Conservation (phyloP, 2,797 vertebrate genomes). For the Neosilurus mollespiculum region DNA sequence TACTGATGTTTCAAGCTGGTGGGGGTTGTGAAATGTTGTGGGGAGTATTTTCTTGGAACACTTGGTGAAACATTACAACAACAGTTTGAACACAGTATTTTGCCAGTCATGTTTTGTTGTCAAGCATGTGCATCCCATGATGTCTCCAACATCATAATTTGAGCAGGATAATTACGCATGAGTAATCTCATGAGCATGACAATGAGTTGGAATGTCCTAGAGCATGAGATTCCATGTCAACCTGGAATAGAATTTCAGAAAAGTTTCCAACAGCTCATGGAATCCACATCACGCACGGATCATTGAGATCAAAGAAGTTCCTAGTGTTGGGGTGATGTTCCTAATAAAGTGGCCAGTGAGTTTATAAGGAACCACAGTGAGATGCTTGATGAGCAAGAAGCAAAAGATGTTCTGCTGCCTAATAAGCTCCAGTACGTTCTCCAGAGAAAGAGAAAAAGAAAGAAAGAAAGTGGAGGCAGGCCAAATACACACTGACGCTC, state of each 20-base stretch:
- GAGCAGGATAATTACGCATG: no score
- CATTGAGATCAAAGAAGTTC: background rate
- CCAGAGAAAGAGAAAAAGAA: background rate
- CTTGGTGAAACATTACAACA: no score
- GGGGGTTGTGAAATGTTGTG: background rate
- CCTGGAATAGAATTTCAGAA: background rate
- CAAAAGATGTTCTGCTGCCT: conserved; percentile 18
- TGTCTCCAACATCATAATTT: no score
- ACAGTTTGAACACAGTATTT: no score
- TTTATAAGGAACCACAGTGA: background rate
- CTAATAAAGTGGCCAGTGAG: conserved; percentile 1
- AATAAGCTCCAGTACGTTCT: conserved; percentile 57
- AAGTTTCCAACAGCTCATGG: background rate
- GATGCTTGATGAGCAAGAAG: background rate
- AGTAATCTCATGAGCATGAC: no score
- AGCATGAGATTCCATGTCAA: background rate
- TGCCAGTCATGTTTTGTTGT: no score
- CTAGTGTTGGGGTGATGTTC: no score
- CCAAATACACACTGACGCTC: conserved; percentile 87
- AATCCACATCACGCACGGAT: background rate
- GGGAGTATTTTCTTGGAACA: background rate
- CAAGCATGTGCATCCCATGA: no score
- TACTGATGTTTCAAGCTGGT: background rate
- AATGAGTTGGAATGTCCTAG: background rate
- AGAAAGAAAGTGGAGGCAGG: conserved; percentile 73